These are phyloP conservation scores for Silurus asotus DNA, from an alignment of 2,113 vertebrate genomes.

Conservation along the genomic window DNA sequence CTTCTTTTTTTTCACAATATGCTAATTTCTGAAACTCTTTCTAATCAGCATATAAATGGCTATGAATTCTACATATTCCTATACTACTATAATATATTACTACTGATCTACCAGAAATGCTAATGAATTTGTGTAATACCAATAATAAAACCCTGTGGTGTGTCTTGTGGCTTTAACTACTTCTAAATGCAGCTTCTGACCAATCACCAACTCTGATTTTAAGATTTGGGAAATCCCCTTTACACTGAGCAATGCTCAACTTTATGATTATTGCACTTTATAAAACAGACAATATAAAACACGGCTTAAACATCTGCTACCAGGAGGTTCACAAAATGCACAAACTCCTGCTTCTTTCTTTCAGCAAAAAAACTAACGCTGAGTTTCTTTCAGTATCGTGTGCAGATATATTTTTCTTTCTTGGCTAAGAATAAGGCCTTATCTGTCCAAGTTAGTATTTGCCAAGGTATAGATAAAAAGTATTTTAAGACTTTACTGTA, in stretches of 20 bases:
- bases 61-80: too few species aligned
- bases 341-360: not conserved
- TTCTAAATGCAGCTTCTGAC: not conserved
- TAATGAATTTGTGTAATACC: too few species aligned
- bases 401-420: not conserved
- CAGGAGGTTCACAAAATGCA: not conserved
- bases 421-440: not conserved
- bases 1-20: too few species aligned
- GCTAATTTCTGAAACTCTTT: not conserved
- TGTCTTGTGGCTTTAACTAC: too few species aligned
- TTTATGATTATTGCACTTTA: not conserved
- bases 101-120: not conserved
- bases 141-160: too few species aligned
- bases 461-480: not conserved
- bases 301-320: not conserved
- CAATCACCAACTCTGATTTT: not conserved
- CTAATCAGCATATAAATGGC: too few species aligned
- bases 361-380: not conserved
- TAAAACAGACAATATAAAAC: not conserved
- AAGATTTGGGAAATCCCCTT: not conserved
- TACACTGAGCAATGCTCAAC: not conserved
- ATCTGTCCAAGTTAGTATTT: not conserved
- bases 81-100: too few species aligned
- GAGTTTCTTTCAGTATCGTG: not conserved
- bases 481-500: not conserved